phyloP scores from a whole-genome alignment of 2,113 vertebrate genomes.

The Lepus timidus region DNA sequence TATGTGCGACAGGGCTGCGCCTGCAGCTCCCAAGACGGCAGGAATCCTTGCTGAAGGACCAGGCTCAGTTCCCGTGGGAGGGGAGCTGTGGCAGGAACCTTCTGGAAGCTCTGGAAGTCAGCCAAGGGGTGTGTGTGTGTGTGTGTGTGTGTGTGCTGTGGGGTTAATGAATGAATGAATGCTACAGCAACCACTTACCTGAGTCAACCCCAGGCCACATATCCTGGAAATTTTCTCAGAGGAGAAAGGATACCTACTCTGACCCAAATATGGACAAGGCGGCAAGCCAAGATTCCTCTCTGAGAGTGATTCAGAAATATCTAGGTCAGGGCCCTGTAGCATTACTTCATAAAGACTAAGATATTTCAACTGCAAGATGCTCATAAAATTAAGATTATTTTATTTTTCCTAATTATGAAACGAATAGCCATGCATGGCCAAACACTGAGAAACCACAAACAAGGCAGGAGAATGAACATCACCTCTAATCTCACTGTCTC shows the following conservation, averaged over 20 bases:
- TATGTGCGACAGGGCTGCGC: no score
- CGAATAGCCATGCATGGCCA: background rate
- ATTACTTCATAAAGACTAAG: background rate
- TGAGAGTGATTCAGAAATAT: background rate
- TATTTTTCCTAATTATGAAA: conserved; percentile 10
- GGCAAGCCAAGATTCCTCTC: background rate
- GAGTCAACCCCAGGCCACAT: background rate
- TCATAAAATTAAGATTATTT: background rate
- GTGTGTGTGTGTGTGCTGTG: background rate
- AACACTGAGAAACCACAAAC: background rate
- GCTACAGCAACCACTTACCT: background rate
- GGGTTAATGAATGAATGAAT: background rate
- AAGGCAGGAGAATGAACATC: background rate
- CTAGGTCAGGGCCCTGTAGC: background rate
- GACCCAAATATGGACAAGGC: background rate
- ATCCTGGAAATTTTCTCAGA: background rate
- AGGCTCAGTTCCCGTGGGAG: background rate
- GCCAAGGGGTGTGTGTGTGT: background rate
- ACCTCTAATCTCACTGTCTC: background rate
- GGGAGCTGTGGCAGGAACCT: background rate
- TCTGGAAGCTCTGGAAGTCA: background rate
- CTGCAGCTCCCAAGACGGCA: background rate
- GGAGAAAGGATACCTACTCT: background rate
- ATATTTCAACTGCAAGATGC: background rate
- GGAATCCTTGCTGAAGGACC: background rate